Conservation (phyloP, 1,140 invertebrate genomes). For the Drosophila pruinosa region DNA sequence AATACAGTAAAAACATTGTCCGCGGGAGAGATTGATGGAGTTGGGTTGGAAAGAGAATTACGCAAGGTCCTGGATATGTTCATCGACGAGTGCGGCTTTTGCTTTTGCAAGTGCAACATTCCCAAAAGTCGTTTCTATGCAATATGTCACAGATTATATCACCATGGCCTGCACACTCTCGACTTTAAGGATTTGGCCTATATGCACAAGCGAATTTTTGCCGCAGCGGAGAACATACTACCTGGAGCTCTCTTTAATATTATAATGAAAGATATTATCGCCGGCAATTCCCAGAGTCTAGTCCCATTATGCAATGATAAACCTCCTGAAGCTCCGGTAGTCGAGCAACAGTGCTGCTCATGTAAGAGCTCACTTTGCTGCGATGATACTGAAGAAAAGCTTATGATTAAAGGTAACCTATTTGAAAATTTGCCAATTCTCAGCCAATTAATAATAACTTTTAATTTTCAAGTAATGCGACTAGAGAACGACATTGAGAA, state of each 20-base stretch:
- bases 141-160: slow-evolving; percentile 65
- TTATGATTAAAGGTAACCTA: slow-evolving; percentile 35
- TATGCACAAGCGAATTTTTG: slow-evolving; percentile 66
- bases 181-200: slow-evolving; percentile 62
- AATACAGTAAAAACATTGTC: slow-evolving; percentile 46
- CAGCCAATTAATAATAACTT: background rate
- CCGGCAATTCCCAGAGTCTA: background rate
- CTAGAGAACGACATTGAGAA: slow-evolving; percentile 59
- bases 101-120: slow-evolving; percentile 64
- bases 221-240: slow-evolving; percentile 59
- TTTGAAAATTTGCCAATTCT: background rate
- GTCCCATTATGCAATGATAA: background rate
- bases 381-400: slow-evolving; percentile 31
- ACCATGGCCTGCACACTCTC: slow-evolving; percentile 55
- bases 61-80: slow-evolving; percentile 68
- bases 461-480: slow-evolving; percentile 39
- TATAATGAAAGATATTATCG: slow-evolving; percentile 55
- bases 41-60: slow-evolving; percentile 52
- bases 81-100: slow-evolving; percentile 67
- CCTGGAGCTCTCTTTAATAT: slow-evolving; percentile 65
- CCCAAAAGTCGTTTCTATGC: slow-evolving; percentile 68
- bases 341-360: slow-evolving; percentile 43
- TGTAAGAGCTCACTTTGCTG: slow-evolving; percentile 63
- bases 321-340: background rate
- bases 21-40: slow-evolving; percentile 52